Evolutionary conservation across 1,140 invertebrate species (phyloP), one percentile per base, ranked within the genome.

Genomic region (Ptiloglossa arizonensis): DNA sequence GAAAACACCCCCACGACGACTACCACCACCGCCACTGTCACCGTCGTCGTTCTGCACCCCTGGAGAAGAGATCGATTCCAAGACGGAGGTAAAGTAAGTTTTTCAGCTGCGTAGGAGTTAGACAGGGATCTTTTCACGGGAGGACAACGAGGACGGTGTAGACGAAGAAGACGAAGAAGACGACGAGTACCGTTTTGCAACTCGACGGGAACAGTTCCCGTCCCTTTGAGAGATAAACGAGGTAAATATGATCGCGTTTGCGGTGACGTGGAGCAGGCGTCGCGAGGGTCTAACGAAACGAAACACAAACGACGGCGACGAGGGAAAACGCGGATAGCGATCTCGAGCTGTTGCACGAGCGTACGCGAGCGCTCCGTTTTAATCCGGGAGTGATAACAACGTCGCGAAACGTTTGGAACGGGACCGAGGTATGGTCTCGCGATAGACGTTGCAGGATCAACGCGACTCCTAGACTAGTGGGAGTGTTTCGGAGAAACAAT

Each of bases 81-180:
- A 3, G 32, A 15, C 19, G 19, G 2, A 0, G 6, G 17, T 5
- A 62, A 29, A 56, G 22, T 22, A 22, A 29, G 19, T 19, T 56
- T 41, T 17, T 24, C 9, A 17, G 3, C 1, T 5, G 15, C 4
- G 9, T 6, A 8, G 24, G 4, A 29, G 63, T 8, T 22, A 19
- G 35, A 38, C 2, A 8, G 32, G 54, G 48, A 70, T 77, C 74
- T 62, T 70, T 77, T 69, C 46, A 60, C 15, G 24, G 44, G 52
- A n/a, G 19, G 29, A 35, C 62, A 46, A 46, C 68, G 68, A 22
- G 35, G 54, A 69, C 38, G 29, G n/a, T n/a, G n/a, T n/a, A n/a
- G n/a, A n/a, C n/a, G n/a, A n/a, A 35, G 38, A 41, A 59, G 41
- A 32, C 56, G n/a, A n/a, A n/a, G n/a, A n/a, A 13, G 41, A 11